Conservation (phyloP, 2,888 invertebrate species). For the Anorthoa munda region DNA sequence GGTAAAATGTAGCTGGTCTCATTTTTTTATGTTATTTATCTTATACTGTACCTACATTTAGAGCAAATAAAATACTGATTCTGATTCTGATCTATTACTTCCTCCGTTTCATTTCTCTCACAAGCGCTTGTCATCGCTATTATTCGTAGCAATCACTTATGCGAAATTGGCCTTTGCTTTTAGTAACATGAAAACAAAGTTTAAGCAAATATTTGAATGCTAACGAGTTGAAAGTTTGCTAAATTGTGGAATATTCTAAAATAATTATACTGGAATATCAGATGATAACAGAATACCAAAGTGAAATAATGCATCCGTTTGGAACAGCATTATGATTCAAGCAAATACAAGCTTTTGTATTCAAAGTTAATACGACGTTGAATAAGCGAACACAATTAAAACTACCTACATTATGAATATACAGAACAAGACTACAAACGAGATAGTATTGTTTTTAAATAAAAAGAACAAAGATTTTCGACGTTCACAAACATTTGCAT, state of each 20-base stretch:
- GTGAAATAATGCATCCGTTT: neutral
- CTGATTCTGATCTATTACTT: no score
- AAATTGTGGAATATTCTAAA: neutral
- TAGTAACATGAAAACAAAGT: neutral
- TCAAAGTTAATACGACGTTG: neutral
- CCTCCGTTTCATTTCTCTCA: no score
- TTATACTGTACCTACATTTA: no score
- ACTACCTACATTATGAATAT: conserved; percentile 2
- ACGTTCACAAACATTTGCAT: conserved; percentile 28
- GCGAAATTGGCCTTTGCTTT: neutral
- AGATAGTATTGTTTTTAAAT: conserved; percentile 18
- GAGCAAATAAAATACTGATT: no score
- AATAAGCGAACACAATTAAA: neutral
- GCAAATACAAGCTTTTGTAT: neutral
- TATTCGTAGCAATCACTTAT: no score
- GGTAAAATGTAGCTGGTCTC: no score
- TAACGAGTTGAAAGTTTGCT: neutral
- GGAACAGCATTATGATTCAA: neutral
- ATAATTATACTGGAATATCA: neutral
- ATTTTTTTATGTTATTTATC: no score
- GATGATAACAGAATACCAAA: neutral
- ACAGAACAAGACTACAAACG: neutral
- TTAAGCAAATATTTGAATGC: neutral
- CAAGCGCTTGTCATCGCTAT: no score
- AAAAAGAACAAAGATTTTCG: conserved; percentile 20